These are phyloP conservation scores for Petrolisthes cinctipes DNA, from an alignment of 2,888 invertebrate genomes.

Conservation along the genomic window DNA sequence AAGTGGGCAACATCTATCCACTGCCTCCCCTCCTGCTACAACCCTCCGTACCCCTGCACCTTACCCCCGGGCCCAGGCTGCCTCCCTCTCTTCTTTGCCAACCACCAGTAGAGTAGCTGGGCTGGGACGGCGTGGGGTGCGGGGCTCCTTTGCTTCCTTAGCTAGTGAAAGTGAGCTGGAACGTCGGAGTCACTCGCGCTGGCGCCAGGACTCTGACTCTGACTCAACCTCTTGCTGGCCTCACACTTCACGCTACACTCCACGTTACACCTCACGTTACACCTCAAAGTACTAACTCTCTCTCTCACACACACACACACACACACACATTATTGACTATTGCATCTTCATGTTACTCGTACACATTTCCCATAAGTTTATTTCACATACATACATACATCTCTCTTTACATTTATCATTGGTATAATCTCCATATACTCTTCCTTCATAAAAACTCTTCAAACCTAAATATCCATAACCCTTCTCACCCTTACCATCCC, in stretches of 20 bases:
- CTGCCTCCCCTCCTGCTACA: constrained; percentile 22
- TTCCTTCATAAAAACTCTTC: background rate
- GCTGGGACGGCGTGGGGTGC: constrained; percentile 14
- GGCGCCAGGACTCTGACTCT: constrained; percentile 41
- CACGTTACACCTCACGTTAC: constrained; percentile 16
- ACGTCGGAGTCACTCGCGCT: constrained; percentile 18
- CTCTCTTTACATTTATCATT: background rate
- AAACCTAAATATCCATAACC: background rate
- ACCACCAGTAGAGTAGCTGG: background rate
- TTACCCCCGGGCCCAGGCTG: constrained; percentile 47
- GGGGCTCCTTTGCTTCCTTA: constrained; percentile 39
- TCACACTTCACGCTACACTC: too few species aligned
- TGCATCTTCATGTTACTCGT: background rate
- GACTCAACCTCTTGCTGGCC: constrained; percentile 27
- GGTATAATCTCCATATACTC: background rate
- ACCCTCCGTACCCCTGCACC: constrained; percentile 15
- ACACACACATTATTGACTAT: background rate
- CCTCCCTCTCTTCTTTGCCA: constrained; percentile 47
- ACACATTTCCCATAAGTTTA: background rate
- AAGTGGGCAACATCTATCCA: constrained; percentile 24
- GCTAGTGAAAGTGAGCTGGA: constrained; percentile 50
- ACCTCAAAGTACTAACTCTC: background rate
- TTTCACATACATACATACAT: background rate
- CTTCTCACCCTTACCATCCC: background rate
- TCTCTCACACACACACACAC: background rate